Base-by-base conservation (phyloP, 2,797 vertebrate genomes). In the Lepilemur septentrionalis region DNA sequence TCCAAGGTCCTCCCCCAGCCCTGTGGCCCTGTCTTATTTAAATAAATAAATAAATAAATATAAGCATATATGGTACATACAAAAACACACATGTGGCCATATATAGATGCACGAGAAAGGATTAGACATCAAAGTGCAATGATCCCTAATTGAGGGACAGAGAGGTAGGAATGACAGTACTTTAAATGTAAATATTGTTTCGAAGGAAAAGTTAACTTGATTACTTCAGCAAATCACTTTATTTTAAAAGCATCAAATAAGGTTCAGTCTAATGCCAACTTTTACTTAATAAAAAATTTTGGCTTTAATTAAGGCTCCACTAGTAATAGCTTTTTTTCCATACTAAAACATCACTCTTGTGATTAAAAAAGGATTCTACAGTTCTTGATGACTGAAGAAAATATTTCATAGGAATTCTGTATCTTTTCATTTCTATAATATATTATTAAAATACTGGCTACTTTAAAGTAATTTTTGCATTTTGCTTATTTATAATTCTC, bases 371-470 rank as follows among this genome's bases (percentile, higher is more conserved):
- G 38, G 8, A 57, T 90, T 94, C 28, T 61, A 4, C 2, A 79
- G 28, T 79, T 63, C 23, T 90, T 32, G 79, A 0, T 91, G 59
- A 70, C 52, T 23, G 18, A 93, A 94, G 84, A 89, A 94, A 57
- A 17, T 92, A 76, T 46, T 93, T 82, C 55, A 48, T 52, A 75
- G 57, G 48, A 93, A 94, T 84, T 96, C 65, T 93, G 0, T 84
- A 23, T 92, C 55, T 86, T 83, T 83, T 90, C 20, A 52, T 57
- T 88, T 79, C 35, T 89, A 4, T 72, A 32, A 63, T 48, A 50
- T 32, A 38, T 73, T 73, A 65, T 85, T 67, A 84, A 91, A 91
- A 89, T 57, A 30, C 76, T 15, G 63, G 30, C 5, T 41, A 65
- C 52, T 90, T 87, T 63, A 80, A 87, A 78, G 63, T 65, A 30